phyloP scores from a whole-genome alignment of 2,888 invertebrate genomes.

The Melitaea athalia region DNA sequence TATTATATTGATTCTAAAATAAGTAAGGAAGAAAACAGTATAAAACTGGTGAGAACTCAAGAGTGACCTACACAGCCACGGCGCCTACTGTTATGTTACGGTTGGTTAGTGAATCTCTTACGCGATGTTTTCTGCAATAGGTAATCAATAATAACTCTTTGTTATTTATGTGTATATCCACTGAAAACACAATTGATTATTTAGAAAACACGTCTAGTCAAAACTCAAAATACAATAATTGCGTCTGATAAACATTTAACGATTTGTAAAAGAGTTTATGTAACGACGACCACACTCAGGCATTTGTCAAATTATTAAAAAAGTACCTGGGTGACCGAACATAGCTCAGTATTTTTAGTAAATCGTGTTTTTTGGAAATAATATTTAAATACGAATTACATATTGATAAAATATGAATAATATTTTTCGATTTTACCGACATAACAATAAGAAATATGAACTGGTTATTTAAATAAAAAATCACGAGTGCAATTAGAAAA shows the following conservation, averaged over 20 bases:
- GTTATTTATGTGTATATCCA: not conserved
- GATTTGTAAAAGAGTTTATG: too few relatives aligned
- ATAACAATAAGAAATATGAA: too few relatives aligned
- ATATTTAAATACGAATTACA: too few relatives aligned
- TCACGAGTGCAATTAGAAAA: too few relatives aligned
- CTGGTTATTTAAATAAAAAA: too few relatives aligned
- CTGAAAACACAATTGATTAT: slow-evolving; percentile 21
- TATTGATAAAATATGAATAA: too few relatives aligned
- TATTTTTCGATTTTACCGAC: too few relatives aligned
- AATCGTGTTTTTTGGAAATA: too few relatives aligned
- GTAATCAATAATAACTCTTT: slow-evolving; percentile 18
- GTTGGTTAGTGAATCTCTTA: slow-evolving; percentile 54
- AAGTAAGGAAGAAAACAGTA: slow-evolving; percentile 38
- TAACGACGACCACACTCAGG: too few relatives aligned
- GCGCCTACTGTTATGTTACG: slow-evolving; percentile 62
- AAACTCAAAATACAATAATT: not conserved
- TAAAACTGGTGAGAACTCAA: slow-evolving; percentile 46
- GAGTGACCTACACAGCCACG: slow-evolving; percentile 50
- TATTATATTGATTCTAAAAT: slow-evolving; percentile 34
- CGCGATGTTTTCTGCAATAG: slow-evolving; percentile 35
- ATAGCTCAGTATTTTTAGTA: too few relatives aligned
- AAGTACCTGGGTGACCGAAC: too few relatives aligned
- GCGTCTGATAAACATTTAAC: not conserved
- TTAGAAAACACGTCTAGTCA: slow-evolving; percentile 4
- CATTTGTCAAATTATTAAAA: too few relatives aligned